Percentiles rank a stretch among this genome's conserved stretches.
Conservation (phyloP, 2,888 invertebrate genomes). For the Drosophila diplacantha region DNA sequence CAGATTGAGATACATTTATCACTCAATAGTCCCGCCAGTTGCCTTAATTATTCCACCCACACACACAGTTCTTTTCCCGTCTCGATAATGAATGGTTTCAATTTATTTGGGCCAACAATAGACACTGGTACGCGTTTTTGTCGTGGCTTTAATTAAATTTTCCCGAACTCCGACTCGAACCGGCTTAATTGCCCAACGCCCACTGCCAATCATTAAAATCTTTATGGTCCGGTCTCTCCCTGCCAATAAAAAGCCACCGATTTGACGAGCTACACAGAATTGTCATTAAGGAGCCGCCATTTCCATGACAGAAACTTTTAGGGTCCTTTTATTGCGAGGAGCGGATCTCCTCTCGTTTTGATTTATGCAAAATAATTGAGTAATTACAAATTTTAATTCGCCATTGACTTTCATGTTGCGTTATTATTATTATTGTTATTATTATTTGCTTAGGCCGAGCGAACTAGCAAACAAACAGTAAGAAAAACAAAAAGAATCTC, state of each 20-base stretch:
- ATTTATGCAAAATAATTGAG: slow-evolving; percentile 69
- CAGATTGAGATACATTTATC: slow-evolving; percentile 36
- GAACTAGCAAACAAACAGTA: slow-evolving; percentile 29
- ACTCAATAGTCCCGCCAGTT: slow-evolving; percentile 20
- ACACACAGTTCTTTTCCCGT: slow-evolving; percentile 5
- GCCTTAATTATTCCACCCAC: slow-evolving; percentile 29
- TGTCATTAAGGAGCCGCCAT: slow-evolving; percentile 55
- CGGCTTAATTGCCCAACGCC: slow-evolving; percentile 54
- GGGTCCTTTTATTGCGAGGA: slow-evolving; percentile 9
- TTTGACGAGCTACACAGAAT: slow-evolving; percentile 64
- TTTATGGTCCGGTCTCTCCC: slow-evolving; percentile 31
- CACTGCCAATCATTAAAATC: slow-evolving; percentile 53
- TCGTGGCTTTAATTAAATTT: slow-evolving; percentile 59
- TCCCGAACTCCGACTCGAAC: slow-evolving; percentile 13
- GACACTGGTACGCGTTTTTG: slow-evolving; percentile 21
- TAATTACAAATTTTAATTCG: slow-evolving; percentile 63
- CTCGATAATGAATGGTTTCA: slow-evolving; percentile 41
- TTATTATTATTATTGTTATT: slow-evolving; percentile 48
- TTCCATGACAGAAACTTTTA: slow-evolving; percentile 31
- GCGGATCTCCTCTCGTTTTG: slow-evolving; percentile 54
- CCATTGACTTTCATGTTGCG: slow-evolving; percentile 40
- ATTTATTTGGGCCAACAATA: slow-evolving; percentile 50
- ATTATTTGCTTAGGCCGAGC: slow-evolving; percentile 51
- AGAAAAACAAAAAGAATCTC: slow-evolving; percentile 47
- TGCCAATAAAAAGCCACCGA: slow-evolving; percentile 51